Evolutionary conservation across 2,888 invertebrate species (phyloP).

Genomic region (Pecten maximus): DNA sequence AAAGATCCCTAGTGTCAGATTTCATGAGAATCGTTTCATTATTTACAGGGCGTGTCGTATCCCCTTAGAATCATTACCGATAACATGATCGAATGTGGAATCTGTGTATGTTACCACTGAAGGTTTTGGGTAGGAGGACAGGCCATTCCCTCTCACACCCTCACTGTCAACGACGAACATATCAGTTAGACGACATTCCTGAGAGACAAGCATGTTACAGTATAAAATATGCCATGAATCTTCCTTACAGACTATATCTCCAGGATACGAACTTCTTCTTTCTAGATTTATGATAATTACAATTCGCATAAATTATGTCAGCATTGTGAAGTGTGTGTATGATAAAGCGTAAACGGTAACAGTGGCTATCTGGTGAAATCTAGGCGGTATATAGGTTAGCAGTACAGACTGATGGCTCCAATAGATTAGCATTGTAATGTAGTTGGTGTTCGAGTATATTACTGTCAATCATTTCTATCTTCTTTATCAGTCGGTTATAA

Average conservation of each 20-base stretch:
- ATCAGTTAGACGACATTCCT: slow-evolving; percentile 1
- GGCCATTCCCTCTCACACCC: background rate
- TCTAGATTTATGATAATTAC: background rate
- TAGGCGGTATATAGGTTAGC: background rate
- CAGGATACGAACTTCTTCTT: background rate
- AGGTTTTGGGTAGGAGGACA: background rate
- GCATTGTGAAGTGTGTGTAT: background rate
- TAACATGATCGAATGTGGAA: too few relatives aligned
- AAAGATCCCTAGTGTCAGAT: too few relatives aligned
- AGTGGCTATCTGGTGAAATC: background rate
- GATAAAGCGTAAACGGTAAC: background rate
- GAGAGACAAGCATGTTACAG: background rate
- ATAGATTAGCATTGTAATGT: too few relatives aligned
- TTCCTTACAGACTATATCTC: background rate
- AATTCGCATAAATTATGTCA: background rate
- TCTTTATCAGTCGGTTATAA: too few relatives aligned
- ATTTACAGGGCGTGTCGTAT: too few relatives aligned
- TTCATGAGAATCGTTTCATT: too few relatives aligned
- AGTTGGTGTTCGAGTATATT: too few relatives aligned
- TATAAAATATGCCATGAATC: background rate
- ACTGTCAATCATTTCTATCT: too few relatives aligned
- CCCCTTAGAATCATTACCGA: too few relatives aligned
- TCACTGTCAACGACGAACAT: background rate
- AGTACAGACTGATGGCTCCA: background rate
- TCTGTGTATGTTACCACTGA: too few relatives aligned